Evolutionary conservation across 2,888 invertebrate species (phyloP), one percentile per base, ranked within the genome.

Genomic region (Eugnorisma glareosa): DNA sequence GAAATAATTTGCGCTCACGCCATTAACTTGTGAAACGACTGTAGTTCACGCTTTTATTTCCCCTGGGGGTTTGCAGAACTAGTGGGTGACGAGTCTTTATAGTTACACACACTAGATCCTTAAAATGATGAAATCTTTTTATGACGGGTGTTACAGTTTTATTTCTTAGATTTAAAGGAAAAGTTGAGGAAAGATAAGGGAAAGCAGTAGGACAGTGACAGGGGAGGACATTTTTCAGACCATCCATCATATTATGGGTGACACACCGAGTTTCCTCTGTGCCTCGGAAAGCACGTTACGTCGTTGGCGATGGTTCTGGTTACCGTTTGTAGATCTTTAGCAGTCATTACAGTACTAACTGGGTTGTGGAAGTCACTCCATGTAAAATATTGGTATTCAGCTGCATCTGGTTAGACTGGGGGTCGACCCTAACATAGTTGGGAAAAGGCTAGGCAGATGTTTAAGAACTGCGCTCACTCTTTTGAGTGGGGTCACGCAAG

Each of bases 1-100:
- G 13, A 79, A 73, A 84, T 84, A 79, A 84, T 84, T 86, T 86
- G n/a, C 45, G 45, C 45, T 76, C 31, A 43, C 37, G 57, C 10
- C 66, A 75, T 73, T 79, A 84, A 77, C 64, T 79, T 75, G 40
- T 77, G 67, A 51, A 75, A 79, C 61, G 71, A 75, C 54, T 28
- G 67, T 35, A 67, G 54, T 81, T 64, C 40, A 64, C 51, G 61
- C 75, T 79, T 84, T 86, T 77, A 77, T 79, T 73, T 45, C 31
- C 37, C n/a, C 45, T 37, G 13, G 48, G 24, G n/a, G 51, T n/a
- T 40, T 37, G 18, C 45, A 18, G 43, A 75, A 43, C 67, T 68
- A 69, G 35, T 48, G 70, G 54, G 71, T 79, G 75, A 75, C 51
- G 68, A 73, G 24, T 48, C 31, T 70, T 79, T 77, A 64, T 59